Conservation (phyloP, 2,888 invertebrate species). For the Eristalis pertinax region DNA sequence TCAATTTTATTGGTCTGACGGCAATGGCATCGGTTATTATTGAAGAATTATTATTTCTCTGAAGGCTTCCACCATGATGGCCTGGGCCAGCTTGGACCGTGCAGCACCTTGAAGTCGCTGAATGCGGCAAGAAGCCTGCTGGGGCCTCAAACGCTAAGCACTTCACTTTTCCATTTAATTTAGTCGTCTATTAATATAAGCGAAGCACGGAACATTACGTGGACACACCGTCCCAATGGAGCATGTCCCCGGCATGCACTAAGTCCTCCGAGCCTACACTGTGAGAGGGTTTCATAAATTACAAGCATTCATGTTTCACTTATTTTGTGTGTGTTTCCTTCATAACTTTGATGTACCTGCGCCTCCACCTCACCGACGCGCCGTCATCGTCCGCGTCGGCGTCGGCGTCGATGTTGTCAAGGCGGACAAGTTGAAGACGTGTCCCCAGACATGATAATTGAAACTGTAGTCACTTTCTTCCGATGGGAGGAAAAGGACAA, state of each 20-base stretch:
- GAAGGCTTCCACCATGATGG: slow-evolving; percentile 5
- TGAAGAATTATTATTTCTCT: slow-evolving; percentile 51
- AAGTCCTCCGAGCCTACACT: not conserved
- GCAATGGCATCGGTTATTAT: slow-evolving; percentile 53
- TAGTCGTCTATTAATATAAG: slow-evolving; percentile 39
- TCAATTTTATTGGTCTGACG: slow-evolving; percentile 65
- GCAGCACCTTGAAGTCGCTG: not conserved
- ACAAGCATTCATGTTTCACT: slow-evolving; percentile 23
- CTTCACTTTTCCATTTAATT: slow-evolving; percentile 46
- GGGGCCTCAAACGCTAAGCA: slow-evolving; percentile 11
- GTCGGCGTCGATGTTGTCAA: not conserved
- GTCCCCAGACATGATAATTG: slow-evolving; percentile 39
- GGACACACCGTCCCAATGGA: slow-evolving; percentile 17
- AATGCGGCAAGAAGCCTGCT: not conserved
- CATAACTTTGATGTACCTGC: not conserved
- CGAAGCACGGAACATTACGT: slow-evolving; percentile 21
- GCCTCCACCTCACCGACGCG: not conserved
- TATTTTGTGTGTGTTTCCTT: slow-evolving; percentile 11
- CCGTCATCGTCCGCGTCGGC: not conserved
- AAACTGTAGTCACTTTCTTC: slow-evolving; percentile 14
- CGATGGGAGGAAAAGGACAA: not conserved
- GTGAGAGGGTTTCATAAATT: slow-evolving; percentile 13
- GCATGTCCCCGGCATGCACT: slow-evolving; percentile 3
- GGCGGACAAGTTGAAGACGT: not conserved
- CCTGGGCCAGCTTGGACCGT: not conserved